Evolutionary conservation across 2,888 invertebrate species (phyloP).

Genomic region (Trachelus troglodyta): DNA sequence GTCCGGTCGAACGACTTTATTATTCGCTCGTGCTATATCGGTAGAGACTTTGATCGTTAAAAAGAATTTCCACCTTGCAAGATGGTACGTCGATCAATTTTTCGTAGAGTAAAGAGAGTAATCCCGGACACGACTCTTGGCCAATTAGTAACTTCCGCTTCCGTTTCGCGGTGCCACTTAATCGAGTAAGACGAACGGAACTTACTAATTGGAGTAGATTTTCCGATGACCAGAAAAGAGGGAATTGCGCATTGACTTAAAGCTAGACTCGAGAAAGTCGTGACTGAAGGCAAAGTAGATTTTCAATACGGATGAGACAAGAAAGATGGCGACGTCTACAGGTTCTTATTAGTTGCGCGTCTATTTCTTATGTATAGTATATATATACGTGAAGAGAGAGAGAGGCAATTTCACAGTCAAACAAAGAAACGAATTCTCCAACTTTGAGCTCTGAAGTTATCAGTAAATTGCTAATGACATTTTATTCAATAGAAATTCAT

Average conservation of each 20-base stretch:
- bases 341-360: neutral
- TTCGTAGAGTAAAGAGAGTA: neutral
- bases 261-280: neutral
- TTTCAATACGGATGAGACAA: neutral
- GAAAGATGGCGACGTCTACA: neutral
- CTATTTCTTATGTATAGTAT: neutral
- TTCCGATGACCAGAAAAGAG: slow-evolving; percentile 2
- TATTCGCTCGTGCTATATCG: neutral
- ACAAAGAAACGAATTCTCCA: neutral
- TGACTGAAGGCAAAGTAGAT: neutral
- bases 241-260: neutral
- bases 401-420: neutral
- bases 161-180: slow-evolving; percentile 1
- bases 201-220: slow-evolving; percentile 6
- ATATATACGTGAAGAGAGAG: neutral
- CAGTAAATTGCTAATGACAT: neutral
- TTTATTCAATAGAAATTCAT: neutral
- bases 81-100: neutral
- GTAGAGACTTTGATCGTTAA: neutral
- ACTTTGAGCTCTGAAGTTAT: neutral
- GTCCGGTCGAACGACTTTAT: slow-evolving; percentile 5
- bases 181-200: slow-evolving; percentile 5
- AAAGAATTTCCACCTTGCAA: neutral
- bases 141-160: slow-evolving; percentile 7
- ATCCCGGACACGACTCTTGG: neutral